Base-by-base conservation (phyloP, 2,113 vertebrate genomes). In the Corvus cornix region DNA sequence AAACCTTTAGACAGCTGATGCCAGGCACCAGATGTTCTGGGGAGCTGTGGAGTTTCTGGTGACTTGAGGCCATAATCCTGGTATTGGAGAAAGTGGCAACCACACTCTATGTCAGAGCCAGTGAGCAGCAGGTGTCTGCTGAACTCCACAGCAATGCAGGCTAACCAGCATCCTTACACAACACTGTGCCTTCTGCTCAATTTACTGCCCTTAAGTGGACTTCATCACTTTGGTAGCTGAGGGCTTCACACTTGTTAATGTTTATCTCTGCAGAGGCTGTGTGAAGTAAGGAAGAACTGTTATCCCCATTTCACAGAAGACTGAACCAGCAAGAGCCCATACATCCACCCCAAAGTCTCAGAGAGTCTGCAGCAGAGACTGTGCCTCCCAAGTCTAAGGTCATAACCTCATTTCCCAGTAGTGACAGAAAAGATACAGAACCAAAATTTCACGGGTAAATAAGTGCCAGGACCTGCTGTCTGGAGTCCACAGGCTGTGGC, bases 331-430 rank as follows among this genome's bases (percentile, higher is more conserved):
- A 68, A 64, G 63, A 87, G 24, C 17, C 37, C 66, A 56, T 66
- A 70, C 13, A 66, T 84, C 31, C 19, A 77, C 44, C 19, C 31
- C 43, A 58, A n/a, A 26, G 27, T 63, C 52, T 83, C 53, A 23
- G 53, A 78, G 48, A 64, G 6, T 55, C 58, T 88, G 72, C 52
- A 64, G 33, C 74, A 72, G 41, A 41, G 74, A 33, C 39, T 8
- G 8, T 53, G 33, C 75, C 44, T 91, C 44, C 31, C 11, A 60
- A 39, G 24, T 56, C 56, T 63, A 12, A 68, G 8, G 11, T 85
- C 35, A 72, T 48, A 78, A 87, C 58, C n/a, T 85, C 21, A 49
- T 85, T 89, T 96, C 83, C 49, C 75, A 37, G 58, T n/a, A 79
- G 58, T n/a, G 78, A 79, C 37, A 77, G 46, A 81, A 86, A 5